These are phyloP conservation scores for Echinops telfairi DNA, from an alignment of 2,113 vertebrate genomes.

Conservation along the genomic window DNA sequence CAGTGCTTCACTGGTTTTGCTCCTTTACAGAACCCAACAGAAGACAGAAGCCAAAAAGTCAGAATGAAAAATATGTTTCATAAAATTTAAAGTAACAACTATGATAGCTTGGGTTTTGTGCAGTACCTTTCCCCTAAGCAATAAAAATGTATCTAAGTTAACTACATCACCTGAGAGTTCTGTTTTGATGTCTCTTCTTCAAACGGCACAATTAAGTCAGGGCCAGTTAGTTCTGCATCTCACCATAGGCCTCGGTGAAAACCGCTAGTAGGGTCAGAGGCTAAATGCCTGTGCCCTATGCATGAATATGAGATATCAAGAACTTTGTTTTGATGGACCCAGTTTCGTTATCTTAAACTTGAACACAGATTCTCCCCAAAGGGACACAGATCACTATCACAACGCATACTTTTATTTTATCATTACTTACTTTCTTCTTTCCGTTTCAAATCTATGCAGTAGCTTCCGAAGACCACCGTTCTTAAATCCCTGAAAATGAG, in stretches of 20 bases:
- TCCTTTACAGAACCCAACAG: too few species aligned
- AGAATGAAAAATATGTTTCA: not conserved
- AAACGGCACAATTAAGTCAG: not conserved
- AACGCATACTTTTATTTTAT: not conserved
- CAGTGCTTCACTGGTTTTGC: too few species aligned
- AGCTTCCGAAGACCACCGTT: conserved; percentile 96
- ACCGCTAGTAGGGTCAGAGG: not conserved
- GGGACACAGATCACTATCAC: not conserved
- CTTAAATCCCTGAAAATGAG: conserved; percentile 98
- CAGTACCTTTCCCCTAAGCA: not conserved
- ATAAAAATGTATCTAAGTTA: not conserved
- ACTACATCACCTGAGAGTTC: not conserved
- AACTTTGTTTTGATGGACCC: not conserved
- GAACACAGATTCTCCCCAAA: not conserved
- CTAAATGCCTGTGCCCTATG: not conserved
- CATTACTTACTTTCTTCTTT: conserved; percentile 95
- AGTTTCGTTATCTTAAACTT: not conserved
- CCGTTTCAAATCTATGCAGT: conserved; percentile 94
- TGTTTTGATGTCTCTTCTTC: conserved; percentile 5
- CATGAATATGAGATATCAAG: too few species aligned
- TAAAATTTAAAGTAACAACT: not conserved
- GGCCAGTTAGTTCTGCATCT: not conserved
- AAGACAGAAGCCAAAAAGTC: not conserved
- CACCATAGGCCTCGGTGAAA: not conserved
- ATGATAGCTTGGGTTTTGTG: not conserved